phyloP scores from a whole-genome alignment of 1,140 invertebrate species.

The Nephila pilipes region DNA sequence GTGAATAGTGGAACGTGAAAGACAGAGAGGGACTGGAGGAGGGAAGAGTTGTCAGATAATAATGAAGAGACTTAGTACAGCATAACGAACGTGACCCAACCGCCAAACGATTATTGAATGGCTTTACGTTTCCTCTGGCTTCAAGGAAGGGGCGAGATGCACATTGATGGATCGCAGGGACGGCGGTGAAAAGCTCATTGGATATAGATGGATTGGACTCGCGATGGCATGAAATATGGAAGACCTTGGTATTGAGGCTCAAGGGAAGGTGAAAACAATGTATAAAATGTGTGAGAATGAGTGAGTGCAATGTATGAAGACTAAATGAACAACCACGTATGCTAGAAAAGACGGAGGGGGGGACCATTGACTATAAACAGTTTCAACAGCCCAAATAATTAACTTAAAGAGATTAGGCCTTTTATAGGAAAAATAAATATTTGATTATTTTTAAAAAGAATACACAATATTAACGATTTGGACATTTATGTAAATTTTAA shows the following conservation, averaged over 20 bases:
- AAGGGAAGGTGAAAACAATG: background rate
- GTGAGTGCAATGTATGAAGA: too few species aligned
- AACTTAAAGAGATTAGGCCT: too few species aligned
- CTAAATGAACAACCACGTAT: too few species aligned
- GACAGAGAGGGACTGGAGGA: background rate
- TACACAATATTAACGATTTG: too few species aligned
- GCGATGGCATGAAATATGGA: background rate
- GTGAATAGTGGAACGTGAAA: slow-evolving; percentile 25
- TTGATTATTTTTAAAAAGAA: too few species aligned
- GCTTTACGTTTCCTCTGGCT: slow-evolving; percentile 18
- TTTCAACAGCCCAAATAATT: too few species aligned
- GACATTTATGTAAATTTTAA: too few species aligned
- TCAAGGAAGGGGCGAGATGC: background rate
- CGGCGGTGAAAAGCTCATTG: background rate
- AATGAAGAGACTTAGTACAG: slow-evolving; percentile 69
- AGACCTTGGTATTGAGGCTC: background rate
- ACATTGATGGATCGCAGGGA: slow-evolving; percentile 13
- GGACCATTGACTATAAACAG: too few species aligned
- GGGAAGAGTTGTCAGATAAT: slow-evolving; percentile 69
- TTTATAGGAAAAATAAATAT: too few species aligned
- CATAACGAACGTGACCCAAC: slow-evolving; percentile 65
- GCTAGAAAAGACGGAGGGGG: too few species aligned
- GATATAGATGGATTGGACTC: background rate
- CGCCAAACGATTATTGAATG: slow-evolving; percentile 70
- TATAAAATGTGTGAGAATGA: background rate